Evolutionary conservation across 2,888 invertebrate genomes (phyloP), one percentile per base, ranked within the genome.

Genomic region (Idaea aversata): DNA sequence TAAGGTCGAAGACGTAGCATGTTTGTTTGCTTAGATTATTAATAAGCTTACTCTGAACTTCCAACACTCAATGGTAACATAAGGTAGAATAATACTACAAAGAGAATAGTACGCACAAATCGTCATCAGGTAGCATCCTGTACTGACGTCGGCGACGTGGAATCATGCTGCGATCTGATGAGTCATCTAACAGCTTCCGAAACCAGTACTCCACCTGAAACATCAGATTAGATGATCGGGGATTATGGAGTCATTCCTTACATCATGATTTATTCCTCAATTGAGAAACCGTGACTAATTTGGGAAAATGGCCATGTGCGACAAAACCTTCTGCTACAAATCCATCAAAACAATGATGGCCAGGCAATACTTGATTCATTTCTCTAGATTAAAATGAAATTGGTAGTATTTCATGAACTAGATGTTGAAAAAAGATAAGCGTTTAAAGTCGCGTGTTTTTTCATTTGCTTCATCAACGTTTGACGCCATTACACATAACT

Each of bases 171-270:
- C 88, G 86, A 61, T 93, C 92, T 6, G 83, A 73, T 4, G 87
- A 78, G 4, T 91, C 90, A 78, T 91, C 89, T 79, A 90, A 75
- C 73, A 93, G 80, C 78, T 90, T 92, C 66, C 88, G 88, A 72
- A 91, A 92, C 92, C 92, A 93, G 74, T 87, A 92, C 71, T 92
- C 92, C 77, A 92, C 92, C 93, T 93, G 75, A 6, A 10, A 65
- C 15, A 34, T 62, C 36, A 36, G 10, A 36, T 36, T 7, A 36
- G 4, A 36, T 47, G 10, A 47, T 47, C 7, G 10, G 0, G 47
- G 47, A 47, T 47, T 47, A 13, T 47, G 4, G 47, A 47, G 36
- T 36, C 36, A 7, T 36, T 47, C 5, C 0, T 10, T 4, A 4
- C 10, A 10, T 47, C 47, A 47, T 47, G 47, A 13, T 47, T 13